phyloP scores from a whole-genome alignment of 2,797 vertebrate species.

The Hephaestus fuliginosus region DNA sequence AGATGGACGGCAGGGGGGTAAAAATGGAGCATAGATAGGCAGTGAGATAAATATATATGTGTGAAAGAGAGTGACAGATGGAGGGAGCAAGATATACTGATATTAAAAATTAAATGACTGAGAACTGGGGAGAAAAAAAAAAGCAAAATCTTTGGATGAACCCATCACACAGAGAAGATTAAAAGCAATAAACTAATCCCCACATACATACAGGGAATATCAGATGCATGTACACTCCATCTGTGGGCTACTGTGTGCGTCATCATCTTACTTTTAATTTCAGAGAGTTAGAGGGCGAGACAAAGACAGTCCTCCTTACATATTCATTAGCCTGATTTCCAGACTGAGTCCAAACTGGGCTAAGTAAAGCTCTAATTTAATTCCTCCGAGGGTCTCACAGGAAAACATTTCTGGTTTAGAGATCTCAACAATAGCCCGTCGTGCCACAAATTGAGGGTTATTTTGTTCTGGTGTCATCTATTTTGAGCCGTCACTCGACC shows the following conservation, averaged over 20 bases:
- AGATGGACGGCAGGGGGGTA: slow-evolving; percentile 31
- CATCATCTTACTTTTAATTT: slow-evolving; percentile 34
- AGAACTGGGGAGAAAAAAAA: slow-evolving; percentile 4
- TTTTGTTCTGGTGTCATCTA: slow-evolving; percentile 39
- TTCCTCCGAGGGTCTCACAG: slow-evolving; percentile 56
- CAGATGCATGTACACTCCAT: slow-evolving; percentile 8
- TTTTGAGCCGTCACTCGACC: slow-evolving; percentile 40
- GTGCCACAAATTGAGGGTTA: slow-evolving; percentile 15
- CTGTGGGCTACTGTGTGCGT: background rate
- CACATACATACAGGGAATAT: slow-evolving; percentile 33
- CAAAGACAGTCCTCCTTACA: slow-evolving; percentile 57
- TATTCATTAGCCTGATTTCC: slow-evolving; percentile 78
- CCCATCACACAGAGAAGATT: slow-evolving; percentile 56
- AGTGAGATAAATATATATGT: slow-evolving; percentile 54
- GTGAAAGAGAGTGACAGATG: slow-evolving; percentile 61
- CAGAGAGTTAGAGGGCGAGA: slow-evolving; percentile 52
- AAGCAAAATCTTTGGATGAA: slow-evolving; percentile 46
- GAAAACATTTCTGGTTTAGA: slow-evolving; percentile 62
- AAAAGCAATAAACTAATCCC: slow-evolving; percentile 56
- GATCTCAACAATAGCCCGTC: slow-evolving; percentile 49
- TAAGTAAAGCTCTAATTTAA: slow-evolving; percentile 70
- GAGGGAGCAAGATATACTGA: slow-evolving; percentile 50
- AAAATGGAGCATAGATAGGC: slow-evolving; percentile 40
- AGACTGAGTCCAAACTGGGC: slow-evolving; percentile 57
- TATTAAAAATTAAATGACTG: slow-evolving; percentile 60